Evolutionary conservation across 1,140 invertebrate genomes (phyloP).

Genomic region (Geopemphigus sp.): DNA sequence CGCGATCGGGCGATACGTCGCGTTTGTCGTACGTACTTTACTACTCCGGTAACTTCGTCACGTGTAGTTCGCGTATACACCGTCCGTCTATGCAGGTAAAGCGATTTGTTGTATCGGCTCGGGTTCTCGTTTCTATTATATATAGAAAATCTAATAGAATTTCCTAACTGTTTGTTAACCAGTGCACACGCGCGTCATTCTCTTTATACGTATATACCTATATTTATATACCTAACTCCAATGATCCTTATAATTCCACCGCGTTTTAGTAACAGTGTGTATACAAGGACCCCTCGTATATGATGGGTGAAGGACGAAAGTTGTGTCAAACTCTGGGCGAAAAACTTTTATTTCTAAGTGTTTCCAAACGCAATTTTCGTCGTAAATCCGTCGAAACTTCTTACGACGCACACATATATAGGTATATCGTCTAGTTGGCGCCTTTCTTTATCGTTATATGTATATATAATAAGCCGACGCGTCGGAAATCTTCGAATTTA

Average conservation of each 20-base stretch:
- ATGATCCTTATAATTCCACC: not conserved
- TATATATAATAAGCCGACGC: no score
- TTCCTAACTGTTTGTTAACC: conserved; percentile 10
- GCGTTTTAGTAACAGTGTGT: not conserved
- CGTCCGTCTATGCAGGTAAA: not conserved
- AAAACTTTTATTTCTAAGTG: conserved; percentile 27
- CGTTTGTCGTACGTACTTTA: not conserved
- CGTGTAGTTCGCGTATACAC: not conserved
- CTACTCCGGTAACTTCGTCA: not conserved
- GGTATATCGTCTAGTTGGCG: no score
- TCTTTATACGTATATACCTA: no score
- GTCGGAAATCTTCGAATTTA: no score
- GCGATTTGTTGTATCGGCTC: not conserved
- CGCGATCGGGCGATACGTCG: no score
- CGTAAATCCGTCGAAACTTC: conserved; percentile 25
- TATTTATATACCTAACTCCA: not conserved
- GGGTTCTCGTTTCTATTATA: not conserved
- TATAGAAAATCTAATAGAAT: not conserved
- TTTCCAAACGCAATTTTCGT: conserved; percentile 6
- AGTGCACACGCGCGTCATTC: not conserved
- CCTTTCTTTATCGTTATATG: no score
- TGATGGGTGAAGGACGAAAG: not conserved
- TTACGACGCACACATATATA: no score
- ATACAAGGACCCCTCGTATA: not conserved
- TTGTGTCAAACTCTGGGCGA: not conserved